Evolutionary conservation across 2,797 vertebrate genomes (phyloP).

Genomic region (Danio aesculapii): DNA sequence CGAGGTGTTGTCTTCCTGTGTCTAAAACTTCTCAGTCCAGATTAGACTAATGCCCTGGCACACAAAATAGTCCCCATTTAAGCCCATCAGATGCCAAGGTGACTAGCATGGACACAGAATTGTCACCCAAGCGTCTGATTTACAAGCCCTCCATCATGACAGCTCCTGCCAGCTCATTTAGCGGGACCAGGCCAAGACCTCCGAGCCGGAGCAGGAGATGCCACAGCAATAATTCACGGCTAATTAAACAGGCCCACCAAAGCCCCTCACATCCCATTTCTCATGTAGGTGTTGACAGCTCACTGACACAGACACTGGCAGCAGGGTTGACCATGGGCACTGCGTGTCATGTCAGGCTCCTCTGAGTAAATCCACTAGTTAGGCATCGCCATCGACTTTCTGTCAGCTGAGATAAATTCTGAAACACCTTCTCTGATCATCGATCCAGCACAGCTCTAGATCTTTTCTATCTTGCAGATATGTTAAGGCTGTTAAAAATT

Average conservation of each 20-base stretch:
- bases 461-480: not conserved
- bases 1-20: not conserved
- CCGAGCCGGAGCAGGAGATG: conserved; percentile 22
- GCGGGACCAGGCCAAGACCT: conserved; percentile 28
- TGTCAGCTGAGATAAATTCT: conserved; percentile 55
- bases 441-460: not conserved
- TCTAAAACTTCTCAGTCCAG: not conserved
- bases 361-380: conserved; percentile 58
- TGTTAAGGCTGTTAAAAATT: not conserved
- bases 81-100: conserved; percentile 35
- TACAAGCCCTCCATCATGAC: conserved; percentile 49
- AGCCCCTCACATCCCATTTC: conserved; percentile 28
- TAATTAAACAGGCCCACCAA: conserved; percentile 57
- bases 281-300: conserved; percentile 35
- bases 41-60: not conserved
- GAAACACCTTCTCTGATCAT: conserved; percentile 43
- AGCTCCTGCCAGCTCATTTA: conserved; percentile 48
- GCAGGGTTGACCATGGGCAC: not conserved
- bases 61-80: conserved; percentile 16
- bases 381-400: conserved; percentile 62
- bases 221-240: conserved; percentile 51
- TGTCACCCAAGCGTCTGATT: conserved; percentile 41
- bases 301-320: conserved; percentile 7
- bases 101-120: conserved; percentile 32
- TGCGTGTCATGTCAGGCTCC: conserved; percentile 51